Conservation (phyloP, 1,140 invertebrate genomes). For the Magallana ariakensis region DNA sequence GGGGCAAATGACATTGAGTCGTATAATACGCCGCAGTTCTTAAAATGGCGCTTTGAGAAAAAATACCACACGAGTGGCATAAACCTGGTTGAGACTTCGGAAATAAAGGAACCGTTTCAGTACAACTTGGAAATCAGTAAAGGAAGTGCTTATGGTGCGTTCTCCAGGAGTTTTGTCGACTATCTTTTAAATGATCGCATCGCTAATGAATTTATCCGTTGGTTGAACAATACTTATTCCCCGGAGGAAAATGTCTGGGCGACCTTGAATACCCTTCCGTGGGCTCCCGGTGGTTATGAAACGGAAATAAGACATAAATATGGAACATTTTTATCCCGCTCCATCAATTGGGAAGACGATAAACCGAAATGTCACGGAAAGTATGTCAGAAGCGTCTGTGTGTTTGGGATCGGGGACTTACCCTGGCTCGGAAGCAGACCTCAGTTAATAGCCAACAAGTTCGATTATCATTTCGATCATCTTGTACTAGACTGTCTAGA, state of each 20-base stretch:
- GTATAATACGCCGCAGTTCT: slow-evolving; percentile 53
- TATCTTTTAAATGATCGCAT: slow-evolving; percentile 61
- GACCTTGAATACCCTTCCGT: slow-evolving; percentile 63
- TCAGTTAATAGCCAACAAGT: slow-evolving; percentile 76
- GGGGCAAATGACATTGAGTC: slow-evolving; percentile 70
- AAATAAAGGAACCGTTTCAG: slow-evolving; percentile 54
- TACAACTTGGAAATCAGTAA: slow-evolving; percentile 64
- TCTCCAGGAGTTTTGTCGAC: slow-evolving; percentile 64
- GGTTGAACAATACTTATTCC: slow-evolving; percentile 65
- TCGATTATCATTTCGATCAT: slow-evolving; percentile 69
- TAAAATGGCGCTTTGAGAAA: slow-evolving; percentile 58
- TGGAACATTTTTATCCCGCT: slow-evolving; percentile 54
- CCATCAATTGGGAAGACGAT: slow-evolving; percentile 59
- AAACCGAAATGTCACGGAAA: slow-evolving; percentile 56
- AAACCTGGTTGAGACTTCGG: slow-evolving; percentile 52
- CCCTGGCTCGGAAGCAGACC: slow-evolving; percentile 64
- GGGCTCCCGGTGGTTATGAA: slow-evolving; percentile 65
- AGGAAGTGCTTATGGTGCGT: slow-evolving; percentile 66
- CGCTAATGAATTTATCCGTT: slow-evolving; percentile 57
- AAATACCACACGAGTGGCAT: slow-evolving; percentile 45
- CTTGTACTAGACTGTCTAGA: slow-evolving; percentile 74
- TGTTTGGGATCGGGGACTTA: slow-evolving; percentile 72
- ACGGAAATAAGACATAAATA: slow-evolving; percentile 56
- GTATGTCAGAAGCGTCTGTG: slow-evolving; percentile 67
- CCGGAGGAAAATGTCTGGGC: slow-evolving; percentile 70